Evolutionary conservation across 92 coral and sea anemone genomes (phyloP), one percentile per base, ranked within the genome.

Genomic region (Zoanthus solanderi): DNA sequence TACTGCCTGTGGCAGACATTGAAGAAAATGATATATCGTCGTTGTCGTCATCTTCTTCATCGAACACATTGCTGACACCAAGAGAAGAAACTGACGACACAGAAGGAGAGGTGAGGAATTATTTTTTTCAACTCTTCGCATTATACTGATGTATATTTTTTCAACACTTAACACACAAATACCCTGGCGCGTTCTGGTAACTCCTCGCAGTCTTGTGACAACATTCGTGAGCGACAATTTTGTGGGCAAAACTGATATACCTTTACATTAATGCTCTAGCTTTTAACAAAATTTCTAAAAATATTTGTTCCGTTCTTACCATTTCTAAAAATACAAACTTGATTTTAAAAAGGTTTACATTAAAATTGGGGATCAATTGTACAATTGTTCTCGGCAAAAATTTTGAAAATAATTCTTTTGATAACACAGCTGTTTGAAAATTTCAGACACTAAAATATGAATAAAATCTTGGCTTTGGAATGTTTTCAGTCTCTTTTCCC

Each of bases 1-100:
- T 74, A 16, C 93, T 90, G 28, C 72, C 92, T 1, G 86, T 97
- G 14, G 92, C 94, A n/a, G 96, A 79, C 32, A 81, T 81, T 0
- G 85, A 81, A 46, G 56, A 65, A 45, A 72, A 81, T 18, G 74
- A 67, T n/a, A n/a, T 45, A 0, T 8, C 13, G 3, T 8, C 56
- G 14, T 42, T 13, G 4, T 42, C 71, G 0, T 8, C 28, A 2
- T 8, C 56, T 23, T 44, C 29, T 6, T 7, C 74, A 3, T 65
- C 75, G 13, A 48, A 44, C 61, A 11, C 63, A 14, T 66, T 65
- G 57, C 63, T 46, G 23, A 34, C 58, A 5, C 8, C 8, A 58
- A 63, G 30, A n/a, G 56, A 45, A 46, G 85, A 68, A 28, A 81
- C 34, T 17, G 85, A 81, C 11, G 85, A 81, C 61, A 66, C 60